Evolutionary conservation across 2,797 vertebrate genomes (phyloP).

Genomic region (Epinephelus malabaricus): DNA sequence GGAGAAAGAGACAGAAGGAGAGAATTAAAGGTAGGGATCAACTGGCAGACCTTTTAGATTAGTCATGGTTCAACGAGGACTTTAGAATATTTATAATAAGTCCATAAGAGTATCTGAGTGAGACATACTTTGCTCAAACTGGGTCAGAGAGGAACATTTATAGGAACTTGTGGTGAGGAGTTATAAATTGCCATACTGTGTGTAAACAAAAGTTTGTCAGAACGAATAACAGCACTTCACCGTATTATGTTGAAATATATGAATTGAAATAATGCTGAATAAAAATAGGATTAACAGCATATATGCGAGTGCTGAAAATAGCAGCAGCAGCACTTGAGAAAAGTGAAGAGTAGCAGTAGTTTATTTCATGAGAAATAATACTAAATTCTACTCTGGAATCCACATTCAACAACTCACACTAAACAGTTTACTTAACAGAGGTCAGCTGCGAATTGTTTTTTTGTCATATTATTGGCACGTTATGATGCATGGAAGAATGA

Average conservation of each 20-base stretch:
- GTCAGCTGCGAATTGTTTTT: neutral
- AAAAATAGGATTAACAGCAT: conserved; percentile 9
- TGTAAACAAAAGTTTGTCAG: conserved; percentile 19
- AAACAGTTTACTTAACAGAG: neutral
- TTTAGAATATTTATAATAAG: neutral
- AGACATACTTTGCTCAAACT: conserved; percentile 3
- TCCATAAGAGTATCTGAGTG: neutral
- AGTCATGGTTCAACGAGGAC: neutral
- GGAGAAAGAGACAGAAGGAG: neutral
- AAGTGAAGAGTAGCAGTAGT: neutral
- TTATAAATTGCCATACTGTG: neutral
- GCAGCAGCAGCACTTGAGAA: neutral
- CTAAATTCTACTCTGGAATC: neutral
- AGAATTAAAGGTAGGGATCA: neutral
- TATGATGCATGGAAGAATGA: neutral
- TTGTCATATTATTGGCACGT: neutral
- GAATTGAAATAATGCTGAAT: neutral
- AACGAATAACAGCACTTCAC: conserved; percentile 7
- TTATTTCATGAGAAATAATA: neutral
- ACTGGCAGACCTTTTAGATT: neutral
- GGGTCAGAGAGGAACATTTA: conserved; percentile 17
- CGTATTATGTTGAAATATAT: neutral
- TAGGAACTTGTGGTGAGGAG: neutral
- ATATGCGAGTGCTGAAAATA: neutral
- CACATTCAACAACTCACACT: neutral